A percentile compares a stretch with the other conserved stretches of the same genome.
These are phyloP conservation scores for Watsonalla binaria DNA, from an alignment of 2,888 invertebrate genomes.

Conservation along the genomic window DNA sequence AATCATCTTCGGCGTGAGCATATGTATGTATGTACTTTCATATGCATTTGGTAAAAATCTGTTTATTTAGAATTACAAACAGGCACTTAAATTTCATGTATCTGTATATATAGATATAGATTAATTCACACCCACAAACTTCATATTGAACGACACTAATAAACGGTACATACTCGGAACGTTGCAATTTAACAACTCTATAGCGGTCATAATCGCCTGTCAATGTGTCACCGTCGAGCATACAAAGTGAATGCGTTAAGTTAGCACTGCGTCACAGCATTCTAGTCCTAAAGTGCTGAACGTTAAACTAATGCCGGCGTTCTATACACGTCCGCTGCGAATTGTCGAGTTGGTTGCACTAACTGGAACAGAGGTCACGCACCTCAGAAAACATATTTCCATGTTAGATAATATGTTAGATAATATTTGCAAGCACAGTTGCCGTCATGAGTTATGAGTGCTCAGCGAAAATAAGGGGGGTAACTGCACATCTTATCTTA, in stretches of 20 bases:
- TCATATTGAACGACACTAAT: slow-evolving; percentile 38
- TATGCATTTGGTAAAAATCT: no score
- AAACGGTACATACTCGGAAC: slow-evolving; percentile 44
- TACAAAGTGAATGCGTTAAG: slow-evolving; percentile 51
- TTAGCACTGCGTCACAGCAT: slow-evolving; percentile 41
- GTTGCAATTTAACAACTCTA: slow-evolving; percentile 36
- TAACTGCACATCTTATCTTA: no score
- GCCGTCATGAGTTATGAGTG: no score
- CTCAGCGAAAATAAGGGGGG: no score
- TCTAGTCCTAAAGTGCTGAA: slow-evolving; percentile 58
- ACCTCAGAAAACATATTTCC: slow-evolving; percentile 18
- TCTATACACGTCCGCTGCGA: slow-evolving; percentile 58
- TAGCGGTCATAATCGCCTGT: slow-evolving; percentile 60
- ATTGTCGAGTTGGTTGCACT: slow-evolving; percentile 48
- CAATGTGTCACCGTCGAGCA: slow-evolving; percentile 45
- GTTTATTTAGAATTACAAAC: slow-evolving; percentile 16
- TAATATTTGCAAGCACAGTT: no score
- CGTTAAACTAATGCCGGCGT: slow-evolving; percentile 60
- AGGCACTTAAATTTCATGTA: background rate
- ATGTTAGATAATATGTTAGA: background rate
- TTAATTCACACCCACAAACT: slow-evolving; percentile 4
- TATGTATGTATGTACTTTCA: no score
- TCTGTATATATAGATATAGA: background rate
- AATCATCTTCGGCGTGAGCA: no score
- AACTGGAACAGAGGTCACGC: slow-evolving; percentile 27